Evolutionary conservation across 2,797 vertebrate genomes (phyloP), one percentile per base, ranked within the genome.

Genomic region (Argyrosomus regius): DNA sequence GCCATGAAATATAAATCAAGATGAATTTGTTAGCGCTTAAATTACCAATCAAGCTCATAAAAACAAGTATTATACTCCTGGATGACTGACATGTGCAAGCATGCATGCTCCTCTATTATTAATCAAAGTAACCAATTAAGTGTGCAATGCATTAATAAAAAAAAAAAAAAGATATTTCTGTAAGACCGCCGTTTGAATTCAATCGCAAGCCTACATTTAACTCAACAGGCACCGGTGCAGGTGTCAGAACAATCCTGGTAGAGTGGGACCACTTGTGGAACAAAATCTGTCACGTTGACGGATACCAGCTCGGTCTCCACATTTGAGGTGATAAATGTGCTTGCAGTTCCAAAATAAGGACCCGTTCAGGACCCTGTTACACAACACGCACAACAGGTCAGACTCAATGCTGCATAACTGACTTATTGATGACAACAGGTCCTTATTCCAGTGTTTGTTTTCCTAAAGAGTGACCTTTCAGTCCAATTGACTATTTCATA

Each of bases 1-100:
- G 22, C n/a, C 24, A 52, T 81, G 5, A 89, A 84, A 85, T 78
- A 84, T 80, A 61, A 80, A 86, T 87, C 60, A 72, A 78, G 80
- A 76, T 66, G 69, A 77, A 85, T 83, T 78, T 76, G 22, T 76
- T 67, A 39, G 48, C 70, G 20, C 74, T 84, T 68, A 39, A 68
- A 80, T 75, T 74, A 66, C 57, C n/a, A 80, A 67, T 43, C 39
- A 46, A 80, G 56, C 48, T 35, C 56, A 61, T 24, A 39, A 73
- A 77, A 81, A 77, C 53, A 73, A 54, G 12, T 17, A 4, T 0
- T 28, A 18, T 76, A 12, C 26, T 71, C 22, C 48, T 65, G 46
- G 35, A 83, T 84, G 75, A 85, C 72, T 87, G 82, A 69, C 72
- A 56, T 24, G 52, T 57, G 39, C 57, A 75, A 50, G 49, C 53